Base-by-base conservation (phyloP, 2,113 vertebrate species). In the Symphodus melops region DNA sequence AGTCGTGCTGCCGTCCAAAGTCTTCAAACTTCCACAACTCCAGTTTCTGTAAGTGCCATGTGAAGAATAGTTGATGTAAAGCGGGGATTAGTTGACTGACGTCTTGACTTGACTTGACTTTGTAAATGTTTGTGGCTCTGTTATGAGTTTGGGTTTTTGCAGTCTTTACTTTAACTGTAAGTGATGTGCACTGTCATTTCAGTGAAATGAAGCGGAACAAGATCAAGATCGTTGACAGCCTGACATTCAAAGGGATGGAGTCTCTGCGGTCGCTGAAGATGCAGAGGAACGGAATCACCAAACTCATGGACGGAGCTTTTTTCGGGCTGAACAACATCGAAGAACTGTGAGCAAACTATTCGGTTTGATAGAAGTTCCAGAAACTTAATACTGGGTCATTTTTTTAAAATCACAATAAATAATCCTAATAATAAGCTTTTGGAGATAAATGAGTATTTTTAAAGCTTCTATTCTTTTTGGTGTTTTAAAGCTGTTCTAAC, bases 161-260 rank as follows among this genome's bases (percentile, higher is more conserved):
- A 20, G 48, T 51, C n/a, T 51, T n/a, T 51, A n/a, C n/a, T n/a
- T 8, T 9, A 3, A 2, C 2, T 41, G 39, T 41, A 48, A 44
- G 1, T 12, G 46, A 8, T 16, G 46, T 2, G 16, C 7, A 7
- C 7, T 20, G 14, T 58, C 82, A 5, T 75, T 92, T 36, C 79
- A 99, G 97, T 89, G 98, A 99, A 85, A 91, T 99, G 89, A 99
- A 97, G 88, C 96, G 98, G 55, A 99, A 99, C 91, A 94, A 95
- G 77, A 98, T 99, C 91, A 96, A 96, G 90, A 91, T 93, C 61
- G 96, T 99, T 77, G 97, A 99, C 87, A 97, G 97, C 42, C 95
- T 99, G 42, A 98, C 96, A 3, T 99, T 99, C 91, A 97, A 99
- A 92, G 97, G 96, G 4, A 94, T 98, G 89, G 97, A 99, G 17